Base-by-base conservation (phyloP, 1,140 invertebrate genomes). In the Mya arenaria region DNA sequence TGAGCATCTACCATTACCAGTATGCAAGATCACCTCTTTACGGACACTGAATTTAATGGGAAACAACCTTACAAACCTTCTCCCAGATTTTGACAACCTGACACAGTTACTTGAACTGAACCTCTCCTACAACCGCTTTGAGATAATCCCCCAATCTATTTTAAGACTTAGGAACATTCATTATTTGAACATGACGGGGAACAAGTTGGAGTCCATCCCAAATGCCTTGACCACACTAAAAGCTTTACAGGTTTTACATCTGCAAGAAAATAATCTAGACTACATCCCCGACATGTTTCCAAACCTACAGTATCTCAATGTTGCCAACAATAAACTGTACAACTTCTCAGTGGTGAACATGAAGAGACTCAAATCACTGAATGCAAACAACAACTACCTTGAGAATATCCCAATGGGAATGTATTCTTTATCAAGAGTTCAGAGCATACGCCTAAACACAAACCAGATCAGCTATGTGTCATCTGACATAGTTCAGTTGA, bases 1-100 rank as follows among this genome's bases (percentile, higher is more conserved):
- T 68, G 91, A 92, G 60, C 87, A 91, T 41, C 71, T 92, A 0
- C 91, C 91, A 0, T 62, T 90, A 8, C 85, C 87, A 1, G 81
- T 92, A 8, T 90, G 90, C 72, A 84, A 88, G 19, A 77, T 92
- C 39, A 83, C 80, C 17, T 84, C 86, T 0, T 80, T 92, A 0
- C 72, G 86, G 62, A 74, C 83, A 10, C 80, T 92, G 2, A 88
- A 88, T 56, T 28, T 90, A 3, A 68, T 86, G 32, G 85, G 86
- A 19, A 92, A 92, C 79, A 73, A 85, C 39, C 82, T 92, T 0
- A 78, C 68, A 4, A 86, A 73, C 56, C 71, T 92, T 3, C 82
- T 90, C 8, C 85, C 84, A 32, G 89, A 91, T 52, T 88, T 92
- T 75, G 88, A 91, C 39, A 74, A 84, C 52, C 72, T 92, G 37